phyloP scores from a whole-genome alignment of 1,140 invertebrate genomes.

The Lepidostoma basale region DNA sequence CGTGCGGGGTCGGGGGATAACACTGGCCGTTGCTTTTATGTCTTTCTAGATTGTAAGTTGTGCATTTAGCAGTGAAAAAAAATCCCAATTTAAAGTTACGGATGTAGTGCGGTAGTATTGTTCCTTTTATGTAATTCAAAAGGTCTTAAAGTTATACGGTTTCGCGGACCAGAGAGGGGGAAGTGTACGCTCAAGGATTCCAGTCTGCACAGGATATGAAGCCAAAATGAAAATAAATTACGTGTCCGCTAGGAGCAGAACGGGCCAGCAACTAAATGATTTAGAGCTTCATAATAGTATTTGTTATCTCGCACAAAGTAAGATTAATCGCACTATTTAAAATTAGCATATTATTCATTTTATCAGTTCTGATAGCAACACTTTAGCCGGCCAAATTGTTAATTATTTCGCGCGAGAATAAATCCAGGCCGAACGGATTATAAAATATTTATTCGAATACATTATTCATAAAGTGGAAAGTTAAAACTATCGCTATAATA shows the following conservation, averaged over 20 bases:
- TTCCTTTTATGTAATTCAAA: too few relatives aligned
- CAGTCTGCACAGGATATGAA: too few relatives aligned
- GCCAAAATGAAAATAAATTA: too few relatives aligned
- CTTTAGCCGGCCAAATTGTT: slow-evolving; percentile 17
- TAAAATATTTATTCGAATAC: slow-evolving; percentile 5
- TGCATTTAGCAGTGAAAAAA: not conserved
- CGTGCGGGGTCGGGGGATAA: not conserved
- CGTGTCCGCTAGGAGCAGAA: too few relatives aligned
- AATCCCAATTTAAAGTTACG: not conserved
- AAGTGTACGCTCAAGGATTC: too few relatives aligned
- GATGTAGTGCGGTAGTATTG: too few relatives aligned
- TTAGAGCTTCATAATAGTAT: too few relatives aligned
- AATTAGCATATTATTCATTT: not conserved
- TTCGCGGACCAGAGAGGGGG: too few relatives aligned
- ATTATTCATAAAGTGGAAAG: slow-evolving; percentile 20
- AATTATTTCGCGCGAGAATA: slow-evolving; percentile 13
- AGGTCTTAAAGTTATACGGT: too few relatives aligned
- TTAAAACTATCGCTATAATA: slow-evolving; percentile 7
- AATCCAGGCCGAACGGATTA: slow-evolving; percentile 17
- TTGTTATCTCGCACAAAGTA: not conserved
- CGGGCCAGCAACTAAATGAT: too few relatives aligned
- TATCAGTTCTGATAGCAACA: slow-evolving; percentile 17
- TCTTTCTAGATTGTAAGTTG: not conserved
- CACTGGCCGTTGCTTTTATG: not conserved
- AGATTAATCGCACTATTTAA: slow-evolving; percentile 1